These are phyloP conservation scores for Ormyrus rosae DNA, from an alignment of 2,888 invertebrate genomes.

Conservation along the genomic window DNA sequence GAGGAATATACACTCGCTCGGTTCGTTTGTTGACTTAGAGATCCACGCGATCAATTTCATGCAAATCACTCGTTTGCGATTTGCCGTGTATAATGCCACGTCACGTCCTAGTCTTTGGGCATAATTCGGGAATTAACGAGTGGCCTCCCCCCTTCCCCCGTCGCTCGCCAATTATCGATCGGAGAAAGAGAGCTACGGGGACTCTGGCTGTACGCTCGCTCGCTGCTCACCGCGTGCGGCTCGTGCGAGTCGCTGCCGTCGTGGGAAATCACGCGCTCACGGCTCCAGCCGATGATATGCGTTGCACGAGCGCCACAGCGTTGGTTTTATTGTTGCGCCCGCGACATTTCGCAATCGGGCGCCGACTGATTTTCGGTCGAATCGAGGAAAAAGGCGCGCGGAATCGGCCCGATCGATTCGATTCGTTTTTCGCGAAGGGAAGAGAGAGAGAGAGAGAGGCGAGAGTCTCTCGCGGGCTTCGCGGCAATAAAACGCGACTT, in stretches of 20 bases:
- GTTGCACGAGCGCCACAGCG: conserved; percentile 41
- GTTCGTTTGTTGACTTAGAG: conserved; percentile 69
- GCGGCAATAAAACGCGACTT: conserved; percentile 40
- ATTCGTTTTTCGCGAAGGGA: not conserved
- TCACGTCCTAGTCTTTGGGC: conserved; percentile 63
- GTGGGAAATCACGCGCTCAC: conserved; percentile 50
- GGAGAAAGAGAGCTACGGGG: conserved; percentile 41
- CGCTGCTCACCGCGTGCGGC: not conserved
- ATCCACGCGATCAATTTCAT: conserved; percentile 72
- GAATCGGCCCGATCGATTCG: not conserved
- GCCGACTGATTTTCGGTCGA: conserved; percentile 13
- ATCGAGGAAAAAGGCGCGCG: not conserved
- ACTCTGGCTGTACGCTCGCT: not conserved
- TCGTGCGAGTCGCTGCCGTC: conserved; percentile 30
- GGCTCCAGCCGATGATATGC: conserved; percentile 36
- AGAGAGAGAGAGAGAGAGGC: not conserved
- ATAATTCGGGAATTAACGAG: conserved; percentile 72
- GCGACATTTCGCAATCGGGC: conserved; percentile 41
- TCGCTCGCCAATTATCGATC: conserved; percentile 67
- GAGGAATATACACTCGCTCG: not conserved
- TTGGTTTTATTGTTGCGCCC: not conserved
- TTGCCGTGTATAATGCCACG: conserved; percentile 61
- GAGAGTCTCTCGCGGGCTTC: too few relatives aligned
- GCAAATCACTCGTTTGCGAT: conserved; percentile 75
- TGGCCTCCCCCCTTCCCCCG: not conserved